These are phyloP conservation scores for Ptychodera flava DNA, from an alignment of 35 echinoderm and acorn worm genomes.

Conservation along the genomic window DNA sequence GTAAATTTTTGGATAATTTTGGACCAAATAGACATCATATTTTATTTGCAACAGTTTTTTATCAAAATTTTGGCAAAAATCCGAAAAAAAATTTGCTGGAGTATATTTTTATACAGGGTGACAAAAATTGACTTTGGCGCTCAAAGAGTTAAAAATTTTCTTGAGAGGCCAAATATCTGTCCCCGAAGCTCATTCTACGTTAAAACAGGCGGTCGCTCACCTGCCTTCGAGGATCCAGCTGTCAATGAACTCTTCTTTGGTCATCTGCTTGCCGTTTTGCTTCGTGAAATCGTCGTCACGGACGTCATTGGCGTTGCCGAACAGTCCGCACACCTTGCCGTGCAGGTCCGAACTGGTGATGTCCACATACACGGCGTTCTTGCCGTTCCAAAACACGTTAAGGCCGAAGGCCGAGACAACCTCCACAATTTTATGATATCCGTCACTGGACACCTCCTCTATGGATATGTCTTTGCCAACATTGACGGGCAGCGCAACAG, in stretches of 20 bases:
- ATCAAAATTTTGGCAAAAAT: too few species aligned
- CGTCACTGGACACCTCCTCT: neutral
- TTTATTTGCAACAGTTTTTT: too few species aligned
- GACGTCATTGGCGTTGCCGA: neutral
- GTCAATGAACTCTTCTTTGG: neutral
- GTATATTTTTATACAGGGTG: too few species aligned
- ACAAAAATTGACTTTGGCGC: too few species aligned
- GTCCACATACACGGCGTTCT: neutral
- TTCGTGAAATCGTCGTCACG: neutral
- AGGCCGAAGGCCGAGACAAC: neutral
- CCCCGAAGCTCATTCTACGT: too few species aligned
- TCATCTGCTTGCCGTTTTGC: neutral
- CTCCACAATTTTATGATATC: neutral
- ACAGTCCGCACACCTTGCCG: neutral
- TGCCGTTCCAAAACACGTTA: neutral
- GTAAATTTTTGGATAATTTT: too few species aligned
- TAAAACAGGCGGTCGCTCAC: too few species aligned
- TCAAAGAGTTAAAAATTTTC: too few species aligned
- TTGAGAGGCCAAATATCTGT: too few species aligned
- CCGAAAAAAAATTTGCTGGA: too few species aligned
- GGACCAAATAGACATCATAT: too few species aligned
- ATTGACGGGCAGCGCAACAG: neutral
- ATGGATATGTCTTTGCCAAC: neutral
- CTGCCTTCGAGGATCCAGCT: neutral
- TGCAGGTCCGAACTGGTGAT: neutral